Percentiles rank a stretch among this genome's conserved stretches.
These are phyloP conservation scores for Drosophila azteca DNA, from an alignment of 1,140 invertebrate species.

Conservation along the genomic window DNA sequence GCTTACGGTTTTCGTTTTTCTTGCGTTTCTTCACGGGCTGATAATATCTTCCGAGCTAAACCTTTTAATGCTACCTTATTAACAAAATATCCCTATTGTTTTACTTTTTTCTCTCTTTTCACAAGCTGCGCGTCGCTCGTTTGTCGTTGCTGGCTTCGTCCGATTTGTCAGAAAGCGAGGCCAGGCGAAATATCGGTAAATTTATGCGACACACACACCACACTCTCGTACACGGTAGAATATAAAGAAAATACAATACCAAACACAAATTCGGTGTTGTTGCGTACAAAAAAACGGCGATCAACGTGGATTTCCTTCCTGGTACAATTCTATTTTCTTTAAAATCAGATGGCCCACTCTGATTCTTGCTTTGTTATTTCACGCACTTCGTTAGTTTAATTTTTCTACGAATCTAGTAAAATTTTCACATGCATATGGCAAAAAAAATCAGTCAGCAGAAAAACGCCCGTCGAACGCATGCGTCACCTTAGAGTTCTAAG, in stretches of 20 bases:
- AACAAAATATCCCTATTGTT: slow-evolving; percentile 7
- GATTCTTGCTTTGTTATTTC: background rate
- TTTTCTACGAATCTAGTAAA: slow-evolving; percentile 12
- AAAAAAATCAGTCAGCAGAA: slow-evolving; percentile 23
- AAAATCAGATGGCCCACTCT: background rate
- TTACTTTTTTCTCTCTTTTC: slow-evolving; percentile 21
- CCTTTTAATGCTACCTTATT: slow-evolving; percentile 7
- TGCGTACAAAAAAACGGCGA: slow-evolving; percentile 56
- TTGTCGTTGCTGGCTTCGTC: slow-evolving; percentile 25
- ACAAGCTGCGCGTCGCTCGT: slow-evolving; percentile 31
- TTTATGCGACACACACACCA: slow-evolving; percentile 56
- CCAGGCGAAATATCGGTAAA: slow-evolving; percentile 72
- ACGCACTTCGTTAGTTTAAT: background rate
- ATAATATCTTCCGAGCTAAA: slow-evolving; percentile 17
- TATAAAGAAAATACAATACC: slow-evolving; percentile 38
- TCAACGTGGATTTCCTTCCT: slow-evolving; percentile 48
- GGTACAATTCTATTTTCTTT: slow-evolving; percentile 31
- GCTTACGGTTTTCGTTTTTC: slow-evolving; percentile 51
- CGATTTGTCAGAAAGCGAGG: background rate
- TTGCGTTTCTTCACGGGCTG: background rate
- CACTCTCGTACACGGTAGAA: slow-evolving; percentile 38
- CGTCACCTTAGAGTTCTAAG: slow-evolving; percentile 19
- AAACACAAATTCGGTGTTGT: slow-evolving; percentile 33
- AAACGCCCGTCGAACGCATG: slow-evolving; percentile 35
- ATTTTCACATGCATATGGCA: slow-evolving; percentile 22